These are phyloP conservation scores for Drosophila willistoni DNA, from an alignment of 1,140 invertebrate species.

Conservation along the genomic window DNA sequence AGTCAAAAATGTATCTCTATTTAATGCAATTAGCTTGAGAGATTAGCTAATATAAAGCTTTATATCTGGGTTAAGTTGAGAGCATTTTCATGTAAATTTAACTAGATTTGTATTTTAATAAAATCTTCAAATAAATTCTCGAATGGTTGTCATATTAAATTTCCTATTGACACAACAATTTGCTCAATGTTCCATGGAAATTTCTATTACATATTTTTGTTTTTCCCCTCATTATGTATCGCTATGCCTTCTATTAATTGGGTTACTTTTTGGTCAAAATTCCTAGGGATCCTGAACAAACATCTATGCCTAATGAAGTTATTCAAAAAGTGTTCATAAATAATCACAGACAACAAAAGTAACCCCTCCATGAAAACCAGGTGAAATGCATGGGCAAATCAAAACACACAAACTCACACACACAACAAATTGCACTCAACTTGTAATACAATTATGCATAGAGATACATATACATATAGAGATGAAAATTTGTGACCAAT, in stretches of 20 bases:
- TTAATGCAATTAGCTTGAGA: too few species aligned
- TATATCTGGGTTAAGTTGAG: too few species aligned
- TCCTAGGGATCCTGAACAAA: neutral
- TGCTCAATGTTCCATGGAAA: neutral
- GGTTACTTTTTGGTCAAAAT: neutral
- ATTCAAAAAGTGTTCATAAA: slow-evolving; percentile 11
- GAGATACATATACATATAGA: neutral
- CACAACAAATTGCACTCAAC: slow-evolving; percentile 9
- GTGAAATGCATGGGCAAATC: slow-evolving; percentile 15
- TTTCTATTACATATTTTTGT: neutral
- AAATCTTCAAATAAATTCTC: too few species aligned
- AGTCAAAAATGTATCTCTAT: too few species aligned
- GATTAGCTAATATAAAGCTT: too few species aligned
- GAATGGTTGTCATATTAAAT: neutral
- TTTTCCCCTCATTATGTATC: neutral
- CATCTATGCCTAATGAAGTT: slow-evolving; percentile 9
- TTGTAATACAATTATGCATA: slow-evolving; percentile 24
- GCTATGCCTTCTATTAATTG: neutral
- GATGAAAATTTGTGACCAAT: slow-evolving; percentile 10
- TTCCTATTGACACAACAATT: neutral
- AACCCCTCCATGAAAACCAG: slow-evolving; percentile 12
- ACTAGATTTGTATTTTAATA: too few species aligned
- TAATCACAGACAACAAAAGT: neutral
- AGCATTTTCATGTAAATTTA: neutral
- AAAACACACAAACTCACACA: neutral